A percentile compares a stretch with the other conserved stretches of the same genome.
Conservation (phyloP, 2,797 vertebrate species). For the Morelia viridis region DNA sequence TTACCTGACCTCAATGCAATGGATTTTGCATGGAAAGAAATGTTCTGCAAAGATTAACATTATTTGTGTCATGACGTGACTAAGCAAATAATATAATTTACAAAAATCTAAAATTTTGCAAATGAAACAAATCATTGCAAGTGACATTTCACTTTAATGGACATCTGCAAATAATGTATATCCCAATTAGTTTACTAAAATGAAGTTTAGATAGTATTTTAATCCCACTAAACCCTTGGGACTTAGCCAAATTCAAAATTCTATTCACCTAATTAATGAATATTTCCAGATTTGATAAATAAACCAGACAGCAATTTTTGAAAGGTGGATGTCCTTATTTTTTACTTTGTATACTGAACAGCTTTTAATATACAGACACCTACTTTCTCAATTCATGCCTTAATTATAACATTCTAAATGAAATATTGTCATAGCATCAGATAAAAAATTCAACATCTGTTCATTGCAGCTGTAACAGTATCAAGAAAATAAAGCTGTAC, state of each 20-base stretch:
- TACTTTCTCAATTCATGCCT: background rate
- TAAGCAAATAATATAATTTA: background rate
- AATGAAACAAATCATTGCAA: background rate
- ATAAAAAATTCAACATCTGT: conserved; percentile 8
- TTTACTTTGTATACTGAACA: background rate
- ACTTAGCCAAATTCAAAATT: background rate
- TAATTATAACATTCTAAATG: background rate
- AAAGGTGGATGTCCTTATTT: background rate
- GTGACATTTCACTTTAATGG: background rate
- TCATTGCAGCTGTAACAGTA: background rate
- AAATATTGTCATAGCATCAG: background rate
- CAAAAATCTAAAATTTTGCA: background rate
- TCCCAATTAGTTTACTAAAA: background rate
- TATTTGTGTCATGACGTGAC: background rate
- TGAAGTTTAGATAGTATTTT: background rate
- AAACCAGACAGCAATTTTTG: background rate
- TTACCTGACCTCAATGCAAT: background rate
- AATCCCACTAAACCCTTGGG: background rate
- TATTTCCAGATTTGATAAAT: background rate
- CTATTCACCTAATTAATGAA: too few species aligned
- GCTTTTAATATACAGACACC: background rate
- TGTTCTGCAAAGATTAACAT: background rate
- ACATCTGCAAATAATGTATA: background rate
- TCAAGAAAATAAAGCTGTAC: background rate
- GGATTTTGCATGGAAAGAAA: background rate